phyloP scores from a whole-genome alignment of 2,113 vertebrate species.

The Corapipo altera region DNA sequence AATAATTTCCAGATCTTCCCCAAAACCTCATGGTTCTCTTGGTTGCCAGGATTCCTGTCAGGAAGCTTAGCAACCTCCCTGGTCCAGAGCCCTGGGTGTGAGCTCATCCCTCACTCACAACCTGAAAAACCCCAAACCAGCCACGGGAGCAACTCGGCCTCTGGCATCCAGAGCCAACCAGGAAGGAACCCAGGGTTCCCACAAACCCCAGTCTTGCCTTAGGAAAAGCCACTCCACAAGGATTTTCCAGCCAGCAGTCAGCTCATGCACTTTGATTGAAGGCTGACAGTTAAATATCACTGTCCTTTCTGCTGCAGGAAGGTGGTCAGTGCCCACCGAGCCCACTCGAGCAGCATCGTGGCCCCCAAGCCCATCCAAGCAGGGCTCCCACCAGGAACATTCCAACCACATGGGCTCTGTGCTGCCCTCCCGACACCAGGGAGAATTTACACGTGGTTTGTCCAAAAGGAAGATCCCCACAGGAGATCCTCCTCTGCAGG shows the following conservation, averaged over 20 bases:
- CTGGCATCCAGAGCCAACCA: not conserved
- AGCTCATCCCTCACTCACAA: not conserved
- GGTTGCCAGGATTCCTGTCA: not conserved
- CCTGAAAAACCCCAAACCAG: not conserved
- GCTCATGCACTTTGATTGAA: not conserved
- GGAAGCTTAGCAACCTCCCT: not conserved
- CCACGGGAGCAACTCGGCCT: fast-evolving
- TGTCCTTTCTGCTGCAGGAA: fast-evolving
- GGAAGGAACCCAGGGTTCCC: not conserved
- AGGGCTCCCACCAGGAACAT: not conserved
- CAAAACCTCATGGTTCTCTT: not conserved
- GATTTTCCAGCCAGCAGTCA: not conserved
- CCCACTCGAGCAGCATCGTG: not conserved
- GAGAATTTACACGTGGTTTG: fast-evolving
- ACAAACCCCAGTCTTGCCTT: not conserved
- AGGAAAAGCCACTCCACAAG: not conserved
- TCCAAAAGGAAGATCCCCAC: not conserved
- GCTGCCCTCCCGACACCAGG: not conserved
- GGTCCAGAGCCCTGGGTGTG: not conserved
- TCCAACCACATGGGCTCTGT: not conserved
- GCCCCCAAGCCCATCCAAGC: not conserved
- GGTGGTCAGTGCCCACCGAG: not conserved
- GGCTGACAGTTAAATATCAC: not conserved
- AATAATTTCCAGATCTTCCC: not conserved
- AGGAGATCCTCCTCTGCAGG: not conserved